Evolutionary conservation across 2,113 vertebrate species (phyloP).

Genomic region (Microtus richardsoni): DNA sequence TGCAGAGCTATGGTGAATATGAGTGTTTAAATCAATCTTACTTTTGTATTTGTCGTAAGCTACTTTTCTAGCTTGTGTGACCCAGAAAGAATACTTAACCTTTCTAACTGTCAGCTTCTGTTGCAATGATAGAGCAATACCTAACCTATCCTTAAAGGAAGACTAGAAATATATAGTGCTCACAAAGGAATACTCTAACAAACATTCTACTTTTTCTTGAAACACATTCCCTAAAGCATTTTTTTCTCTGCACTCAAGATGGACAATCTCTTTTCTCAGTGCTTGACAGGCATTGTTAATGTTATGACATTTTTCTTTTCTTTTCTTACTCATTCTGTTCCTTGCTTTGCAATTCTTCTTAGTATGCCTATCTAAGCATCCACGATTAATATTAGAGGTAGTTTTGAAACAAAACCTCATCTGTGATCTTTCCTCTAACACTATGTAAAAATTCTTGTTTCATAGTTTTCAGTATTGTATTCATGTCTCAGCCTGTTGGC

Average conservation of each 20-base stretch:
- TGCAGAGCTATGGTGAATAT: too few species aligned
- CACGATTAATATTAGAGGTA: conserved; percentile 15
- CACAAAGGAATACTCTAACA: background rate
- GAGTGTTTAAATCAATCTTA: conserved; percentile 1
- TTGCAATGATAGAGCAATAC: conserved; percentile 22
- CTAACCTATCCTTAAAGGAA: background rate
- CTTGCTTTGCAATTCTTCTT: conserved; percentile 23
- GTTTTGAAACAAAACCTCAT: conserved; percentile 20
- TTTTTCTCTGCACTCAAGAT: background rate
- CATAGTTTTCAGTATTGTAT: background rate
- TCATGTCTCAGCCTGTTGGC: background rate
- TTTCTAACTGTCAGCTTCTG: conserved; percentile 19
- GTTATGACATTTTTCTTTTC: conserved; percentile 26
- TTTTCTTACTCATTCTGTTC: conserved; percentile 15
- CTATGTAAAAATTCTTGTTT: conserved; percentile 3
- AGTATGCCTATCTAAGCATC: background rate
- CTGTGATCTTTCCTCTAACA: conserved; percentile 32
- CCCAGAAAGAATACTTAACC: background rate
- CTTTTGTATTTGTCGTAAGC: conserved; percentile 18
- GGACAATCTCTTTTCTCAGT: background rate
- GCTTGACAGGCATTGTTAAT: background rate
- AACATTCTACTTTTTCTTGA: conserved; percentile 2
- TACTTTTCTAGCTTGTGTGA: conserved; percentile 26
- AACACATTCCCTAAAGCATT: background rate
- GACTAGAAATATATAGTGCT: conserved; percentile 17